These are phyloP conservation scores for Barnardius zonarius DNA, from an alignment of 2,113 vertebrate genomes.

Conservation along the genomic window DNA sequence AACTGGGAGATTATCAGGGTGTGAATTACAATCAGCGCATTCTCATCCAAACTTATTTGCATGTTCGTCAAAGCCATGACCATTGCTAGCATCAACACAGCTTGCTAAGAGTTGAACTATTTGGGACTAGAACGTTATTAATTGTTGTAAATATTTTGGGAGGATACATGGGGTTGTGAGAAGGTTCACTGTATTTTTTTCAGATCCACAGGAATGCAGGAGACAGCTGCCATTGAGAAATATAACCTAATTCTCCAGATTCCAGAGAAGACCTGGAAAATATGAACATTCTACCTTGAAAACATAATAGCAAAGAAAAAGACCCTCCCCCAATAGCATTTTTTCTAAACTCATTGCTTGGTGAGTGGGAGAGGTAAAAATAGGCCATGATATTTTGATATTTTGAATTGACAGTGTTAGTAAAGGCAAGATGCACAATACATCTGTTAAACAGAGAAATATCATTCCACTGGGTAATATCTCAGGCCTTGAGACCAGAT, in stretches of 20 bases:
- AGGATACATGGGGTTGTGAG: neutral
- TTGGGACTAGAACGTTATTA: neutral
- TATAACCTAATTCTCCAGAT: neutral
- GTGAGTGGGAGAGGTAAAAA: neutral
- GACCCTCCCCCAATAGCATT: neutral
- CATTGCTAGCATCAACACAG: neutral
- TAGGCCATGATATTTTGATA: neutral
- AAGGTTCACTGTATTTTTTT: neutral
- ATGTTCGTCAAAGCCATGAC: neutral
- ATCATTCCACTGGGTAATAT: neutral
- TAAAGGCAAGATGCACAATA: neutral
- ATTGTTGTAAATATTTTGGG: neutral
- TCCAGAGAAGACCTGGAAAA: neutral
- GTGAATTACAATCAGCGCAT: neutral
- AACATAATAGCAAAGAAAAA: neutral
- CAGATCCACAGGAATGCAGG: neutral
- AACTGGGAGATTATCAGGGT: neutral
- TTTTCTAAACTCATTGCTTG: neutral
- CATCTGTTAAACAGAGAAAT: neutral
- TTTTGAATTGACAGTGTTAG: neutral
- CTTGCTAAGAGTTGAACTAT: neutral
- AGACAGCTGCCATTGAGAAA: neutral
- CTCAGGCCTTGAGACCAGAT: neutral
- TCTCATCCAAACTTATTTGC: neutral
- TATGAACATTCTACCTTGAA: neutral